A percentile compares a stretch with the other conserved stretches of the same genome.
Evolutionary conservation across 1,140 invertebrate species (phyloP).

Genomic region (Tenebrio molitor): DNA sequence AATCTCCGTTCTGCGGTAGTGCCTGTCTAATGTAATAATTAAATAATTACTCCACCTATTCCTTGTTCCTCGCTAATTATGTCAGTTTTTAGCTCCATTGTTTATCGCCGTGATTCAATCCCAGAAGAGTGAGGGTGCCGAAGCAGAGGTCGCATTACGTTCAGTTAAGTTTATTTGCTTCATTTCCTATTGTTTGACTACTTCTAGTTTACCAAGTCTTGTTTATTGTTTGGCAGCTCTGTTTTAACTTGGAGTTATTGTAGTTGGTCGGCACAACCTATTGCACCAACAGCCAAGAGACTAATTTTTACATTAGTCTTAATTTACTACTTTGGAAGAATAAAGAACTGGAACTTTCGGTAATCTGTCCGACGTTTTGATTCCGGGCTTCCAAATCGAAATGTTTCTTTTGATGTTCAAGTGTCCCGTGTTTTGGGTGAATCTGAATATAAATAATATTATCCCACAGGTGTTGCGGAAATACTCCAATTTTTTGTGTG

Average conservation of each 20-base stretch:
- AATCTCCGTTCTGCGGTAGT: conserved; percentile 18
- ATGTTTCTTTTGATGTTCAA: no score
- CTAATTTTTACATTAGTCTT: no score
- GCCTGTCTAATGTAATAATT: conserved; percentile 49
- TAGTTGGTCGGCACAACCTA: conserved; percentile 4
- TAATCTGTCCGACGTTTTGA: no score
- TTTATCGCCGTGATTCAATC: conserved; percentile 43
- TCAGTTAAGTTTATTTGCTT: conserved; percentile 46
- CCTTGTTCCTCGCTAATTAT: conserved; percentile 47
- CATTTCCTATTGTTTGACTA: conserved; percentile 45
- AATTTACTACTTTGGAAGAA: not conserved
- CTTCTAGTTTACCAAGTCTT: conserved; percentile 45
- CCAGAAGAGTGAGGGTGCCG: conserved; percentile 21
- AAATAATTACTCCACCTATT: conserved; percentile 53
- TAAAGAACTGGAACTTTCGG: not conserved
- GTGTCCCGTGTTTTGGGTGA: not conserved
- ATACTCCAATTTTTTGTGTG: conserved; percentile 38
- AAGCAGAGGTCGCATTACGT: conserved; percentile 42
- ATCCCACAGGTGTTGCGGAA: conserved; percentile 42
- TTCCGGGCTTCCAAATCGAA: no score
- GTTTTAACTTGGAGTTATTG: conserved; percentile 24
- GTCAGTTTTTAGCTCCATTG: conserved; percentile 47
- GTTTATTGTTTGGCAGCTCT: conserved; percentile 27
- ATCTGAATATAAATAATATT: conserved; percentile 28
- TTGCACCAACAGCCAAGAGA: no score